Evolutionary conservation across 2,113 vertebrate species (phyloP).

Genomic region (Gavialis gangeticus): DNA sequence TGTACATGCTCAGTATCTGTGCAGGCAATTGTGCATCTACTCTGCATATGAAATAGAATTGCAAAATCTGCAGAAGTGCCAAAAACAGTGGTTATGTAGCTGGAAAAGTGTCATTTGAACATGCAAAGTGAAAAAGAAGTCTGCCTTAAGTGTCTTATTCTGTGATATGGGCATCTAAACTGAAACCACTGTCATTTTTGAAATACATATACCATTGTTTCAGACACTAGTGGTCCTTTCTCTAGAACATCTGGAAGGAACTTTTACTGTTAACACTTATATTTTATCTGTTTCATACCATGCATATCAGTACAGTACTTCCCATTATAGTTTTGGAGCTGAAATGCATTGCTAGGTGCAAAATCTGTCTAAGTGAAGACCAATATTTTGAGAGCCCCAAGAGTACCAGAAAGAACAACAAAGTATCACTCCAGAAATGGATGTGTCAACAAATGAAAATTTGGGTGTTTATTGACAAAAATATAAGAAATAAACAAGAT

Average conservation of each 20-base stretch:
- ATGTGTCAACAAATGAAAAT: not conserved
- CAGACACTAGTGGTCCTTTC: not conserved
- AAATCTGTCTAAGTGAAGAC: not conserved
- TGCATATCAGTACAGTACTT: not conserved
- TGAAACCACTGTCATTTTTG: not conserved
- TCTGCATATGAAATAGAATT: too few relatives aligned
- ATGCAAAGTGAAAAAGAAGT: too few relatives aligned
- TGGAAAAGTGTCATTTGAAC: too few relatives aligned
- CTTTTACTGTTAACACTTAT: not conserved
- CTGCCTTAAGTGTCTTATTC: not conserved
- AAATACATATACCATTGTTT: not conserved
- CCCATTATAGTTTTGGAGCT: not conserved
- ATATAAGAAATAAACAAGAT: constrained; percentile 54
- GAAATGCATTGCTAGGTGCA: not conserved
- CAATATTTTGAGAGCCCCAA: not conserved
- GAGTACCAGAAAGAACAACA: not conserved
- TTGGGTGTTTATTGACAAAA: constrained; percentile 30
- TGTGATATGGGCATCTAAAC: not conserved
- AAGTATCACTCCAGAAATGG: not conserved
- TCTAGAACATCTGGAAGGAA: not conserved
- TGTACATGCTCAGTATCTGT: too few relatives aligned
- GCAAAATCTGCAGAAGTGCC: too few relatives aligned
- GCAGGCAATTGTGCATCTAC: too few relatives aligned
- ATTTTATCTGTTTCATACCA: not conserved
- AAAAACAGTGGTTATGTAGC: too few relatives aligned